Percentiles rank a stretch among this genome's conserved stretches.
phyloP scores from a whole-genome alignment of 2,797 vertebrate species.

The Enteromius radiatus region DNA sequence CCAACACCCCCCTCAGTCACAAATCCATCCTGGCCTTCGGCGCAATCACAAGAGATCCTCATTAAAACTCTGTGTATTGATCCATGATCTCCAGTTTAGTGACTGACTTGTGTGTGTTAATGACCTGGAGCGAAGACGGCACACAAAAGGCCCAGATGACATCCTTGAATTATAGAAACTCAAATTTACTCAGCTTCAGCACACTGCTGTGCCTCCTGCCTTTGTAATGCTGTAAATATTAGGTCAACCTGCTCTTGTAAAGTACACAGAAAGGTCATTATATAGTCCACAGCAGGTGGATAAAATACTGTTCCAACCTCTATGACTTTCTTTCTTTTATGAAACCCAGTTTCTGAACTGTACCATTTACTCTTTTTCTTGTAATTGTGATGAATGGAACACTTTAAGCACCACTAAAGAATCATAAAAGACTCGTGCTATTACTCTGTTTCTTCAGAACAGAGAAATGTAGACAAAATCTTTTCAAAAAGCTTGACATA shows the following conservation, averaged over 20 bases:
- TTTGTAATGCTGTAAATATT: not conserved
- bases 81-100: conserved; percentile 37
- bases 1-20: conserved; percentile 34
- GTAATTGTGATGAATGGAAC: not conserved
- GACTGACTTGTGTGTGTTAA: conserved; percentile 35
- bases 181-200: conserved; percentile 22
- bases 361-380: not conserved
- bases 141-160: not conserved
- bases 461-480: not conserved
- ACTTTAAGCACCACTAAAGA: not conserved
- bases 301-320: not conserved
- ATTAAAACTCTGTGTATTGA: conserved; percentile 48
- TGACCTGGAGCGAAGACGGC: conserved; percentile 20
- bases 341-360: not conserved
- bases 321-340: not conserved
- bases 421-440: not conserved
- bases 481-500: not conserved
- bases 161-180: conserved; percentile 9
- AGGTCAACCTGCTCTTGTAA: conserved; percentile 1
- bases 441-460: not conserved
- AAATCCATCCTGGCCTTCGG: conserved; percentile 9
- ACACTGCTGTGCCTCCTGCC: not conserved
- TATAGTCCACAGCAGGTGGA: not conserved
- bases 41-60: conserved; percentile 31
- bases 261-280: not conserved